Evolutionary conservation across 1,140 invertebrate species (phyloP), one percentile per base, ranked within the genome.

Genomic region (Drosophila varians): DNA sequence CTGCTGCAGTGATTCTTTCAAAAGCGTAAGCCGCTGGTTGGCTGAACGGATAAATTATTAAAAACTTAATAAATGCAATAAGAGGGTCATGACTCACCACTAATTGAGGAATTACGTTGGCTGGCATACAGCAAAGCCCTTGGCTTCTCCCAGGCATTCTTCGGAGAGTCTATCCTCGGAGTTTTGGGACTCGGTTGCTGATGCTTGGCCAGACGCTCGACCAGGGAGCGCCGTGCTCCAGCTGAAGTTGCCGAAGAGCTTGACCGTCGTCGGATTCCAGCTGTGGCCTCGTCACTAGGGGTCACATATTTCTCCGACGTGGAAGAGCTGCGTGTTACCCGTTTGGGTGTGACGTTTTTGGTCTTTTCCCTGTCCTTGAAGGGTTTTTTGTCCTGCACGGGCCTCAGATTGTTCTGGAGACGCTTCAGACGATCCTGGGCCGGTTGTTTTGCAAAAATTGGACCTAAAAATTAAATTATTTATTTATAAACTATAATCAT

Each of bases 381-480:
- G 0, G 36, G 12, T 16, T 68, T 65, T 2, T 43, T 69, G 8
- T 31, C 23, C n/a, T 45, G 46, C 11, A 28, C 0, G 6, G 46
- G 34, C 34, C 80, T 86, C 4, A 90, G 40, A 19, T 54, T 65
- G 1, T 38, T 31, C 43, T 90, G 89, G 48, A 90, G 45, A 1
- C 89, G 62, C 26, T 89, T 89, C 0, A 90, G 74, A 8, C 89
- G 86, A 18, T 82, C 72, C 48, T 90, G 89, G 0, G 89, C 89
- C 1, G 70, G 61, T 9, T 87, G 77, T 5, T 38, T 14, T 4
- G 12, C 12, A 4, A 1, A 1, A 4, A 14, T 16, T 12, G 36
- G 28, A 11, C 11, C 28, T 71, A 16, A 38, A 14, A 38, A n/a
- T 31, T 2, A 31, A n/a, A n/a, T 31, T 11, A 4, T 31, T n/a